These are phyloP conservation scores for Pygoscelis adeliae DNA, from an alignment of 2,113 vertebrate species.

Conservation along the genomic window DNA sequence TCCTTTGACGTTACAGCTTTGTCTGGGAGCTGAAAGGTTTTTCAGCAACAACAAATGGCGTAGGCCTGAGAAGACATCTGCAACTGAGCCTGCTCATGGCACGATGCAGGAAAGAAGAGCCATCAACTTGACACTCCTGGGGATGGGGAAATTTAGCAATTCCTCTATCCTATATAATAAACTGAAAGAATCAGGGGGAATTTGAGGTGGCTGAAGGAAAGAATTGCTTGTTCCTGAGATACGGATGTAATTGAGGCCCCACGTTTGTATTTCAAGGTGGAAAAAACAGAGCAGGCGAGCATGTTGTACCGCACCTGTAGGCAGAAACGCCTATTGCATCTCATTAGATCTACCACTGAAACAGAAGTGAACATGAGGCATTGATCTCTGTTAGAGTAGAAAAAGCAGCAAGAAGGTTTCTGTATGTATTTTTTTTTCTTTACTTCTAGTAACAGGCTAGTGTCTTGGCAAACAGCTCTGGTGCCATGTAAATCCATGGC, in stretches of 20 bases:
- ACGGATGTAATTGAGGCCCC: neutral
- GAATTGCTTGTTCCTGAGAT: neutral
- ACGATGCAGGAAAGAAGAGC: neutral
- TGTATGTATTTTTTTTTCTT: neutral
- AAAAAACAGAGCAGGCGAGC: neutral
- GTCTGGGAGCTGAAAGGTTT: neutral
- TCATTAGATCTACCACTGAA: neutral
- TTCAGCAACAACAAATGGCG: neutral
- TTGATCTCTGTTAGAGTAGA: accelerated
- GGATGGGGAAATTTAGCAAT: neutral
- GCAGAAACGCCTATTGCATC: neutral
- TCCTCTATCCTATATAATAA: neutral
- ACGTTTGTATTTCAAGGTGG: neutral
- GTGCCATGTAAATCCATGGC: neutral
- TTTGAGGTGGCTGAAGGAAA: neutral
- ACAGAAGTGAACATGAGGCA: neutral
- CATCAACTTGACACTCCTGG: neutral
- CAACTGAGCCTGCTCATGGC: neutral
- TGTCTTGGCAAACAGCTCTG: neutral
- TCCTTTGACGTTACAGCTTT: neutral
- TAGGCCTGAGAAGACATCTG: neutral
- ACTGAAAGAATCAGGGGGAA: neutral
- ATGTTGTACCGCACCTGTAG: neutral
- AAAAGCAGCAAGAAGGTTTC: neutral
- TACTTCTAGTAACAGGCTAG: neutral